Evolutionary conservation across 1,140 invertebrate genomes (phyloP).

Genomic region (Oppia nitens): DNA sequence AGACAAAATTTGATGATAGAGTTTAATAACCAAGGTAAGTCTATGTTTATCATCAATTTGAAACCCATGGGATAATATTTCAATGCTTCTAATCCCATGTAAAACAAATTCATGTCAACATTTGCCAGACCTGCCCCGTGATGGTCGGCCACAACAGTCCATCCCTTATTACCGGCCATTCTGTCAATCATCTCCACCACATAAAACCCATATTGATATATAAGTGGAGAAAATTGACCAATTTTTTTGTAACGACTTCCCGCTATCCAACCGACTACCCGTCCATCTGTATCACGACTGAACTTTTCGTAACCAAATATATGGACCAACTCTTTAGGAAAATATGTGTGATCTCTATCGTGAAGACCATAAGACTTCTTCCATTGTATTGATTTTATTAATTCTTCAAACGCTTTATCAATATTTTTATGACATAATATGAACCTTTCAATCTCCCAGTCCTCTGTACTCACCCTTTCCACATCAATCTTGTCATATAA

Average conservation of each 20-base stretch:
- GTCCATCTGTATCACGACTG: neutral
- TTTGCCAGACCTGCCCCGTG: neutral
- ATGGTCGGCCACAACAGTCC: neutral
- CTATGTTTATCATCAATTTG: neutral
- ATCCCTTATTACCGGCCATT: neutral
- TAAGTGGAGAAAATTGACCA: neutral
- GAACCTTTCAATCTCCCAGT: neutral
- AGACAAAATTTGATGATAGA: neutral
- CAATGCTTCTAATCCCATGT: neutral
- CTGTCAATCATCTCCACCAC: neutral
- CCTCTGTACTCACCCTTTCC: neutral
- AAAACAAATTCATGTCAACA: neutral
- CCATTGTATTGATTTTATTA: conserved; percentile 1
- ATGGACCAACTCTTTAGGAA: neutral
- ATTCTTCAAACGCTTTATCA: neutral
- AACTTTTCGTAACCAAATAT: neutral
- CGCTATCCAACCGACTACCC: neutral
- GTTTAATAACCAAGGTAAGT: neutral
- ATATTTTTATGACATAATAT: neutral
- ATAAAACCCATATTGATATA: neutral
- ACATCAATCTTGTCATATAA: neutral
- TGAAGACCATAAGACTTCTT: neutral
- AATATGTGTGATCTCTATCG: neutral
- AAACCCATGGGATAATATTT: neutral
- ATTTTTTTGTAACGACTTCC: neutral